Percentiles rank a stretch among this genome's conserved stretches.
Conservation (phyloP, 2,113 vertebrate genomes). For the Menidia beryllina region DNA sequence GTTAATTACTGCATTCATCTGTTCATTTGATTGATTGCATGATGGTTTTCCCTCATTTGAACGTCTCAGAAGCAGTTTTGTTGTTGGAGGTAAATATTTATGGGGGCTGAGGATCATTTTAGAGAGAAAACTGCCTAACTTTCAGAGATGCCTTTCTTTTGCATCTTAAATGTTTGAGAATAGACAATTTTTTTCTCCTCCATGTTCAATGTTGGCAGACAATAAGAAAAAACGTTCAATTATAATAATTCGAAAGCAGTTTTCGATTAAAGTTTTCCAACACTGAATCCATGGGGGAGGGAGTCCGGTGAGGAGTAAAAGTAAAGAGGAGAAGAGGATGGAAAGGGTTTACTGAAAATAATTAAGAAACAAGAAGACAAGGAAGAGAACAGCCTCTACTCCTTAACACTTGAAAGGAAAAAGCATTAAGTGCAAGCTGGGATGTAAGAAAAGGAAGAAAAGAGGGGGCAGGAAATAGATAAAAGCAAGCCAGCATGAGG, state of each 20-base stretch:
- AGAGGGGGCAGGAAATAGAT: constrained; percentile 17
- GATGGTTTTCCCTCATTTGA: too few relatives aligned
- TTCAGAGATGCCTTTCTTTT: not conserved
- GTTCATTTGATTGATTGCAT: not conserved
- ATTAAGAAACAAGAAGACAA: constrained; percentile 30
- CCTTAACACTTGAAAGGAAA: constrained; percentile 14
- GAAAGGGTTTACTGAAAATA: constrained; percentile 26
- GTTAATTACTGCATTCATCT: not conserved
- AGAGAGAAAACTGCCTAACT: not conserved
- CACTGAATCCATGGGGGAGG: not conserved
- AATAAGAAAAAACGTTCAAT: too few relatives aligned
- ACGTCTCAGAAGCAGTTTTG: too few relatives aligned
- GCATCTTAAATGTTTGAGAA: not conserved
- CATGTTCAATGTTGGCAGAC: constrained; percentile 23
- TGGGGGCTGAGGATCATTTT: not conserved
- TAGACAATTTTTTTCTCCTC: too few relatives aligned
- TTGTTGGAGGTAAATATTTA: not conserved
- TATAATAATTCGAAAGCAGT: too few relatives aligned
- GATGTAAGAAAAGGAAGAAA: constrained; percentile 6
- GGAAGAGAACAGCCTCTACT: not conserved
- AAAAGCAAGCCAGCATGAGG: constrained; percentile 25
- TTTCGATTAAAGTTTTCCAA: constrained; percentile 23
- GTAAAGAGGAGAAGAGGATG: constrained; percentile 7
- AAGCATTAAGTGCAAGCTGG: constrained; percentile 26
- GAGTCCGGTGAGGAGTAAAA: not conserved